Evolutionary conservation across 2,797 vertebrate species (phyloP).

Genomic region (Tauraco hartlaubi): DNA sequence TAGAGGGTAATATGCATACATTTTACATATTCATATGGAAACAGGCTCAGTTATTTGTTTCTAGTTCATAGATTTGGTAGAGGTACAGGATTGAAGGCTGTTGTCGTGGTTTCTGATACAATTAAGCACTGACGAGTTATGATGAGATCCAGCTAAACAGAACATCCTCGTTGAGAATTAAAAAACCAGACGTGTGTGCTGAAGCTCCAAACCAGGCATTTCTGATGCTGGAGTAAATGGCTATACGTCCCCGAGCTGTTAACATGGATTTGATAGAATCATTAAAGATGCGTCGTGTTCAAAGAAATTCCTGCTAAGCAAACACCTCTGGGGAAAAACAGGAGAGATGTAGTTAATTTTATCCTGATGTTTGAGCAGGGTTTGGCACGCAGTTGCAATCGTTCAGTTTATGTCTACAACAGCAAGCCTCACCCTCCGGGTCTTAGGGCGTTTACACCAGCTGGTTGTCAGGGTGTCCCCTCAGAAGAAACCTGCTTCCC

Average conservation of each 20-base stretch:
- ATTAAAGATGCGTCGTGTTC: neutral
- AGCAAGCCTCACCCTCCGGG: neutral
- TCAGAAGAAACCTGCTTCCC: neutral
- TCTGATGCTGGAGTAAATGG: neutral
- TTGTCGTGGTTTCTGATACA: neutral
- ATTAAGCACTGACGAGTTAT: neutral
- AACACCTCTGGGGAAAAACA: neutral
- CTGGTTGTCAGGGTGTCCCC: too few species aligned
- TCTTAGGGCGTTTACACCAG: fast-evolving
- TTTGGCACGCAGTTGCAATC: fast-evolving
- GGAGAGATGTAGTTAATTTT: neutral
- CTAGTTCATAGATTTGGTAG: neutral
- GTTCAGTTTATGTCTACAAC: neutral
- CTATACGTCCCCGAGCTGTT: neutral
- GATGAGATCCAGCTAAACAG: neutral
- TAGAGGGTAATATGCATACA: neutral
- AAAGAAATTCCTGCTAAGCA: neutral
- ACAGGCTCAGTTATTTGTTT: neutral
- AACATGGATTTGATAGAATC: neutral
- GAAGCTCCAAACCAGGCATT: neutral
- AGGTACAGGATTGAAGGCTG: neutral
- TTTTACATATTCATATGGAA: neutral
- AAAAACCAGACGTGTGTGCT: neutral
- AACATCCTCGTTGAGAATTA: neutral
- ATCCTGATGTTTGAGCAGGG: neutral